Percentiles rank a stretch among this genome's conserved stretches.
Evolutionary conservation across 2,113 vertebrate genomes (phyloP).

Genomic region (Psophia crepitans): DNA sequence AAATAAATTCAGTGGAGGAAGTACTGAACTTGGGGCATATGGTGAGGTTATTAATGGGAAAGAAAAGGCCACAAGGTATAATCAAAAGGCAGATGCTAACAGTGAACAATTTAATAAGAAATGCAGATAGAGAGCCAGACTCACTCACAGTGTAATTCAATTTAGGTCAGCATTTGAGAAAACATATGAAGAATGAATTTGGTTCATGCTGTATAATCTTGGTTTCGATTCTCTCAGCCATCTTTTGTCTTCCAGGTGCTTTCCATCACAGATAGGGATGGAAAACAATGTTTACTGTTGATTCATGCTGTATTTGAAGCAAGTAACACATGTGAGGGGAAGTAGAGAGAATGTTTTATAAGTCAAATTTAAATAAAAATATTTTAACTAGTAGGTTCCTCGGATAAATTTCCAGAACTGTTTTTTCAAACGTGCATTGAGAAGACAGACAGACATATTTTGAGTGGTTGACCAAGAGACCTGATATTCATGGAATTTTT

Average conservation of each 20-base stretch:
- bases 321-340: neutral
- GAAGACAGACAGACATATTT: neutral
- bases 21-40: conserved; percentile 6
- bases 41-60: conserved; percentile 41
- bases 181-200: conserved; percentile 50
- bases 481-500: neutral
- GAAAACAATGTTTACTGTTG: conserved; percentile 5
- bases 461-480: neutral
- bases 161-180: conserved; percentile 30
- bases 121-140: conserved; percentile 26
- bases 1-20: neutral
- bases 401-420: neutral
- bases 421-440: neutral
- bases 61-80: conserved; percentile 21
- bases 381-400: neutral
- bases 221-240: neutral
- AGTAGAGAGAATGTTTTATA: neutral
- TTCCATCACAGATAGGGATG: conserved; percentile 2
- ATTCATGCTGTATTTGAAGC: neutral
- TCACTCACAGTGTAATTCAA: conserved; percentile 12
- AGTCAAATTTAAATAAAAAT: neutral
- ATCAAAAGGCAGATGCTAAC: conserved; percentile 52
- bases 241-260: conserved; percentile 32
- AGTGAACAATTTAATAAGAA: conserved; percentile 55
- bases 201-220: neutral